Conservation (phyloP, 1,140 invertebrate genomes). For the Liolophura sinensis region DNA sequence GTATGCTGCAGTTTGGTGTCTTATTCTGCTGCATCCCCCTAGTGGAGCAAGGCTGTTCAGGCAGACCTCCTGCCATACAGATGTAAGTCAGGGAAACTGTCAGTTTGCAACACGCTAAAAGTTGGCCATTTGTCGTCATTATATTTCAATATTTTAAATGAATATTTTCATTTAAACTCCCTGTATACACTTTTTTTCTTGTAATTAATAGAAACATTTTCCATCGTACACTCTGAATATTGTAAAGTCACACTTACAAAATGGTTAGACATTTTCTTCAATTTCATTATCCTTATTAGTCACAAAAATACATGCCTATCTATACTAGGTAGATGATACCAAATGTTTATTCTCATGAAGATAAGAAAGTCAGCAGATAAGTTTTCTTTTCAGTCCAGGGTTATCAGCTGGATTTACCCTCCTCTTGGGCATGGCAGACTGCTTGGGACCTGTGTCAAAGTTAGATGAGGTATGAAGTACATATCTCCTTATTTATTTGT, state of each 20-base stretch:
- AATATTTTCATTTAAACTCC: too few relatives aligned
- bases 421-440: conserved; percentile 40
- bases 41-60: conserved; percentile 16
- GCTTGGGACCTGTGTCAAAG: conserved; percentile 31
- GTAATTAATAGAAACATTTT: too few relatives aligned
- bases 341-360: not conserved
- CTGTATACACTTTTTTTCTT: too few relatives aligned
- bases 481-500: not conserved
- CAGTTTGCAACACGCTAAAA: too few relatives aligned
- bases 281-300: too few relatives aligned
- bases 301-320: not conserved
- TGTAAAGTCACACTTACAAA: too few relatives aligned
- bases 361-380: too few relatives aligned
- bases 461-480: conserved; percentile 15
- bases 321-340: not conserved
- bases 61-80: conserved; percentile 18
- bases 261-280: not conserved
- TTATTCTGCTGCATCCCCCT: conserved; percentile 37
- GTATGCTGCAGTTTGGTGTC: conserved; percentile 25
- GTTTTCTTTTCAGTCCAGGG: conserved; percentile 32
- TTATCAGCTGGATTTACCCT: conserved; percentile 43
- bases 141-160: too few relatives aligned
- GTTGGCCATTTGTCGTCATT: too few relatives aligned
- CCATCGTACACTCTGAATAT: too few relatives aligned
- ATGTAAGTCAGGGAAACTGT: conserved; percentile 17